Evolutionary conservation across 2,113 vertebrate genomes (phyloP), one percentile per base, ranked within the genome.

Genomic region (Ranitomeya imitator): DNA sequence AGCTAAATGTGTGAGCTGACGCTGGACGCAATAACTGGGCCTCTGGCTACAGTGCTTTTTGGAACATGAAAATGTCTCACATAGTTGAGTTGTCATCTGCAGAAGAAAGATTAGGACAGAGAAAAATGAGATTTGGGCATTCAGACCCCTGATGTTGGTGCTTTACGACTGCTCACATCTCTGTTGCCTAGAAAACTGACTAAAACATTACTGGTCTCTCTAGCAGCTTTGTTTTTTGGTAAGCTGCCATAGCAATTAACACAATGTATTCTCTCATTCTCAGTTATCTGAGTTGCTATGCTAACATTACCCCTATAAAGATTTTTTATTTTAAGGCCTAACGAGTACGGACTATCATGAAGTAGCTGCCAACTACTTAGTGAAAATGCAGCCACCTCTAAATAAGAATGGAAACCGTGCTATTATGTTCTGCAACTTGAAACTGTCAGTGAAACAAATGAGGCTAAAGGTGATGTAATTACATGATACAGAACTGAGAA

Each of bases 391-490:
- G 54, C 54, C 31, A 59, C 69, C 26, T 71, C 23, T 57, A 85
- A 73, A 74, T 85, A 74, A 85, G 52, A 73, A 59, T n/a, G 37
- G 54, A 12, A 85, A 9, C 67, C 18, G 54, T 37, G 73, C 21
- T 74, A 76, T 85, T 76, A 85, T 85, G 54, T 74, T 16, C 69
- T 59, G 69, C 21, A 79, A 69, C 60, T 54, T 67, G 14, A 79
- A 79, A 69, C 57, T 87, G 79, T 63, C 52, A 73, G 54, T 60
- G 65, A 82, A 73, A 60, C 37, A 87, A 78, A 82, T 87, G 52
- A 82, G 79, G 52, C 74, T 87, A 82, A 59, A 87, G 61, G 60
- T 79, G 86, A 87, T 87, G 67, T 87, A 87, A 71, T 69, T 71
- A 82, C 79, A 74, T 16, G 79, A 71, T 82, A 57, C 77, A 80